Conservation (phyloP, 2,888 invertebrate genomes). For the Lampropteryx suffumata region DNA sequence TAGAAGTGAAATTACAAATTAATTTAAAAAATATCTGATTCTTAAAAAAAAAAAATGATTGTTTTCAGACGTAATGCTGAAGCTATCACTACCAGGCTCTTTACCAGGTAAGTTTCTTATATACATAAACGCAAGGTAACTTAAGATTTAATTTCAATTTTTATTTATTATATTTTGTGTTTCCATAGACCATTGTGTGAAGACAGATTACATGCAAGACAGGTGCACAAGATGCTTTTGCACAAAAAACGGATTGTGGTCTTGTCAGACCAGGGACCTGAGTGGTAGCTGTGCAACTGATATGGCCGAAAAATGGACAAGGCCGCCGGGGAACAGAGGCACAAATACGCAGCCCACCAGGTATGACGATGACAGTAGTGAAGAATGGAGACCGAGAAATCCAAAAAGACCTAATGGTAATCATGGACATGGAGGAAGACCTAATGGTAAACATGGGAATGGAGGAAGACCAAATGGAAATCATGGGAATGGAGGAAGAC, state of each 20-base stretch:
- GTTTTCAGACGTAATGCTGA: background rate
- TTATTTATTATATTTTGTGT: background rate
- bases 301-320: background rate
- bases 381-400: too few species aligned
- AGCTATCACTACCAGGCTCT: background rate
- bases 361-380: too few species aligned
- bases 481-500: too few species aligned
- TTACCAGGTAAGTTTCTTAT: slow-evolving; percentile 1
- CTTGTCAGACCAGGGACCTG: slow-evolving; percentile 1
- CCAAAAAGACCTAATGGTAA: too few species aligned
- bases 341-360: too few species aligned
- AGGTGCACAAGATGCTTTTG: slow-evolving; percentile 9
- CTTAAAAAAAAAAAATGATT: background rate
- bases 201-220: slow-evolving; percentile 7
- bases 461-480: too few species aligned
- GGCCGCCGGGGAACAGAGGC: background rate
- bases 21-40: too few species aligned
- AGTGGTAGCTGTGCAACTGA: background rate
- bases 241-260: background rate
- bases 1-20: too few species aligned
- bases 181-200: slow-evolving; percentile 5
- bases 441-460: too few species aligned
- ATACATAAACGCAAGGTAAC: too few species aligned
- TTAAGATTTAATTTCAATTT: too few species aligned
- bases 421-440: too few species aligned